These are phyloP conservation scores for Drosophila setifemur DNA, from an alignment of 1,140 invertebrate species.

Conservation along the genomic window DNA sequence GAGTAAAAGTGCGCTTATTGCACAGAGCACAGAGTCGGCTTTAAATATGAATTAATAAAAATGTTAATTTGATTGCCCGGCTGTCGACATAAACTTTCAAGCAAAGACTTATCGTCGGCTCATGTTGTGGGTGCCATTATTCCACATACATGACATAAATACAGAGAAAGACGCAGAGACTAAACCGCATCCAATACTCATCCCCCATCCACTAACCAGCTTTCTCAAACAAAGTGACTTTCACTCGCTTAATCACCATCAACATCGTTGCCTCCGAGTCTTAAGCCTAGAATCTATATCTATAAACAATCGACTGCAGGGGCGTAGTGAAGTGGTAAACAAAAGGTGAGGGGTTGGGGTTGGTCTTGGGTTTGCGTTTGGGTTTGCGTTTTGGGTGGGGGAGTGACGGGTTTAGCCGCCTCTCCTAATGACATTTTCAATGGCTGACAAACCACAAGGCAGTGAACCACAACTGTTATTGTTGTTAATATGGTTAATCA, in stretches of 20 bases:
- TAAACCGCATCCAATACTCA: conserved; percentile 69
- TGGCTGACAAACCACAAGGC: conserved; percentile 24
- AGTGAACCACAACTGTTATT: conserved; percentile 33
- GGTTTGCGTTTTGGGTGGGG: too few relatives aligned
- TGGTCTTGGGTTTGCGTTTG: too few relatives aligned
- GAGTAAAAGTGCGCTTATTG: conserved; percentile 3
- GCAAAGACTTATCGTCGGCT: conserved; percentile 19
- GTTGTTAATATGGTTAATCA: conserved; percentile 46
- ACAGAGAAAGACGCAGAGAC: conserved; percentile 34
- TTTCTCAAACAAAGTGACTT: conserved; percentile 58
- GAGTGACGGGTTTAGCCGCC: neutral
- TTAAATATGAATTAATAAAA: conserved; percentile 8
- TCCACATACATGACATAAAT: conserved; percentile 14
- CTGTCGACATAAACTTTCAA: conserved; percentile 7
- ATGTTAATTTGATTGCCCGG: conserved; percentile 20
- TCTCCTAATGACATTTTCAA: conserved; percentile 59
- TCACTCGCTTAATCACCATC: conserved; percentile 66
- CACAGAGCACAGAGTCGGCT: neutral
- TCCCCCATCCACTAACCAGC: conserved; percentile 58
- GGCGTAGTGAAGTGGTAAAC: neutral
- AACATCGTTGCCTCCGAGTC: conserved; percentile 7
- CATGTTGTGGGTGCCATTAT: conserved; percentile 31
- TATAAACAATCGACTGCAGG: conserved; percentile 29
- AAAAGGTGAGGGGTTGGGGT: too few relatives aligned
- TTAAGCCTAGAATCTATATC: conserved; percentile 43